Evolutionary conservation across 2,888 invertebrate genomes (phyloP).

Genomic region (Rhopalosiphum nymphaeae): DNA sequence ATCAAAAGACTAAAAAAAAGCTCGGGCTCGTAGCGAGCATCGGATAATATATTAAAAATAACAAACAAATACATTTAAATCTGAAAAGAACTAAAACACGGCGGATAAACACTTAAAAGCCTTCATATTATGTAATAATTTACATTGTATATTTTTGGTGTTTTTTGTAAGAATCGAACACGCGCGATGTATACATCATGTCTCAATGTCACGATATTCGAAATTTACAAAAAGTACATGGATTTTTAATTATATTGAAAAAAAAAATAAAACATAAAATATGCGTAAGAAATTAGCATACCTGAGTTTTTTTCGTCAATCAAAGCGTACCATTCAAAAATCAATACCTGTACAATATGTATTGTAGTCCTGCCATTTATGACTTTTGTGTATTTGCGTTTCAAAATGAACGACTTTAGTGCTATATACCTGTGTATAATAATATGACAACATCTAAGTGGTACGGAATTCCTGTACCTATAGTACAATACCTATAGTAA

Average conservation of each 20-base stretch:
- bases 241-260: neutral
- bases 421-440: neutral
- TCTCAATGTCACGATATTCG: constrained; percentile 36
- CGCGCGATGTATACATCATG: neutral
- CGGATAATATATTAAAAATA: neutral
- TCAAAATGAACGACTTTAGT: neutral
- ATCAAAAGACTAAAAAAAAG: neutral
- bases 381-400: neutral
- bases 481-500: no score
- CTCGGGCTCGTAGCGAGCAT: neutral
- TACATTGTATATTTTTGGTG: neutral
- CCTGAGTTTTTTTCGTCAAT: neutral
- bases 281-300: constrained; percentile 15
- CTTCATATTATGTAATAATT: neutral
- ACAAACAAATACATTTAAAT: constrained; percentile 6
- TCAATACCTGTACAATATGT: constrained; percentile 11
- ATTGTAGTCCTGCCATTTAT: neutral
- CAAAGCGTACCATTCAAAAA: neutral
- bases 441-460: neutral
- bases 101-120: neutral
- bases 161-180: constrained; percentile 10
- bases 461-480: neutral
- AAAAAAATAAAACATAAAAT: neutral
- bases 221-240: constrained; percentile 9
- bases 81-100: neutral